Evolutionary conservation across 2,888 invertebrate species (phyloP).

Genomic region (Cylindroiulus punctatus): DNA sequence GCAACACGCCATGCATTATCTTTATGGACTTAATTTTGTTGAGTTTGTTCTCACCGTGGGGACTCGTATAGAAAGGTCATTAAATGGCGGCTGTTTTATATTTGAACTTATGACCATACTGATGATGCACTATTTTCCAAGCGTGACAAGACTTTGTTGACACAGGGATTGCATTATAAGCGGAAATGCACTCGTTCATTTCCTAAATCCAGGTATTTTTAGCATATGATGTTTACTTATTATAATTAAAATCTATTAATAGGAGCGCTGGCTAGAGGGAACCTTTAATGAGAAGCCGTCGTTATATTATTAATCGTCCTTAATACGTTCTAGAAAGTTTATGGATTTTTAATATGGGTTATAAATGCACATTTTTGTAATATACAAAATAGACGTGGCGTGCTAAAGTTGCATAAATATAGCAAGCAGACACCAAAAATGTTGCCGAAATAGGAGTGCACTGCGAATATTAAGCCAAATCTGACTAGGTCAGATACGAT

Average conservation of each 20-base stretch:
- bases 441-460: not conserved
- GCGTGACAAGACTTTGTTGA: constrained; percentile 40
- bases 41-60: constrained; percentile 47
- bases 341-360: constrained; percentile 24
- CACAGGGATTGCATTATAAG: not conserved
- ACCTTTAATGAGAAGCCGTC: not conserved
- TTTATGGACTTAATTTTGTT: constrained; percentile 45
- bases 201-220: constrained; percentile 2
- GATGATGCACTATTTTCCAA: constrained; percentile 45
- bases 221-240: not conserved
- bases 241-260: constrained; percentile 36
- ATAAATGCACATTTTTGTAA: constrained; percentile 6
- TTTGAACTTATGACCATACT: constrained; percentile 33
- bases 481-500: not conserved
- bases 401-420: not conserved
- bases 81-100: constrained; percentile 18
- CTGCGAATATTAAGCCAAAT: not conserved
- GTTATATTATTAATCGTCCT: constrained; percentile 36
- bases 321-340: constrained; percentile 19
- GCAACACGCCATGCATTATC: constrained; percentile 29
- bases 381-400: constrained; percentile 22
- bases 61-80: constrained; percentile 32
- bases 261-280: not conserved
- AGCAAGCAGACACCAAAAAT: not conserved
- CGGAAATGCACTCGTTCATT: constrained; percentile 8